Percentiles rank a stretch among this genome's conserved stretches.
These are phyloP conservation scores for Drosophila atroscutellata DNA, from an alignment of 2,888 invertebrate genomes.

Conservation along the genomic window DNA sequence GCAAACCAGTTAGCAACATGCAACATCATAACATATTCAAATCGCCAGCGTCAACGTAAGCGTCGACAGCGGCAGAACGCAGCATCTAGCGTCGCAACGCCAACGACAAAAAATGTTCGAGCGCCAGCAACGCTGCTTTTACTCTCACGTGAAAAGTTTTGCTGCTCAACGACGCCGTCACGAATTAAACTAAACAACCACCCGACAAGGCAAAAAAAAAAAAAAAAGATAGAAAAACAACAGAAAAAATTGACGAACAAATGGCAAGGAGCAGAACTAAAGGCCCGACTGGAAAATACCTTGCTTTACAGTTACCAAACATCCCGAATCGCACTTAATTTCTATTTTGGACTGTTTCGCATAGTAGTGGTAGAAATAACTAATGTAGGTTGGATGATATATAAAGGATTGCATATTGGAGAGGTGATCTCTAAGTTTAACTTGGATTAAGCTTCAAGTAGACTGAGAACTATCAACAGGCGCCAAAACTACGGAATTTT, in stretches of 20 bases:
- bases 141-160: slow-evolving; percentile 75
- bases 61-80: slow-evolving; percentile 37
- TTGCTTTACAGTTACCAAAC: not conserved
- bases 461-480: not conserved
- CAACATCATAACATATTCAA: slow-evolving; percentile 79
- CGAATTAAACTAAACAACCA: slow-evolving; percentile 78
- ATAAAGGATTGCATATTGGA: not conserved
- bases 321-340: not conserved
- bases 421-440: not conserved
- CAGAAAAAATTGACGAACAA: slow-evolving; percentile 9
- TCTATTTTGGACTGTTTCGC: not conserved
- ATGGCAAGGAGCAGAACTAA: slow-evolving; percentile 15
- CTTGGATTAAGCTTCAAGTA: not conserved
- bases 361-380: no score
- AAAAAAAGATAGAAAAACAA: slow-evolving; percentile 17
- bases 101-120: slow-evolving; percentile 21
- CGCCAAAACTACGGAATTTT: not conserved
- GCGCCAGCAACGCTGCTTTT: slow-evolving; percentile 61
- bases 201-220: slow-evolving; percentile 48
- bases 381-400: not conserved
- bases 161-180: slow-evolving; percentile 60
- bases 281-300: slow-evolving; percentile 35
- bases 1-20: slow-evolving; percentile 73
- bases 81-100: slow-evolving; percentile 37
- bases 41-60: slow-evolving; percentile 48